A percentile compares a stretch with the other conserved stretches of the same genome.
Evolutionary conservation across 2,888 invertebrate species (phyloP).

Genomic region (Nomada ruficornis): DNA sequence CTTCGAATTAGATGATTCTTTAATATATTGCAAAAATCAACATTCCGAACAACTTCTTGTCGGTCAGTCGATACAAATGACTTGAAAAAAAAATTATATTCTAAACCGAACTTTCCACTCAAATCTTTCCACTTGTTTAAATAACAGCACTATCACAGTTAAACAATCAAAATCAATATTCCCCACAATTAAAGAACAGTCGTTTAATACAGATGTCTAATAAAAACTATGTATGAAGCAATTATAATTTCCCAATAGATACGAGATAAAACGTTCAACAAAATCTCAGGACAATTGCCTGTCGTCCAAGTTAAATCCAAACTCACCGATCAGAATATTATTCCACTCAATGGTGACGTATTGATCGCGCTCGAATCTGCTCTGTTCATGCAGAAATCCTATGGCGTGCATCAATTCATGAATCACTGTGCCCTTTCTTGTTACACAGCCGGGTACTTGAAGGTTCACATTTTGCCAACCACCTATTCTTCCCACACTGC

Average conservation of each 20-base stretch:
- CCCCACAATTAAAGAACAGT: too few species aligned
- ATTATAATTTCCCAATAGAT: not conserved
- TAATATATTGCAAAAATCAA: too few species aligned
- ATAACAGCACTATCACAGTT: too few species aligned
- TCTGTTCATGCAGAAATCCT: slow-evolving; percentile 94
- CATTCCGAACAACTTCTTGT: too few species aligned
- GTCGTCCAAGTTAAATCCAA: not conserved
- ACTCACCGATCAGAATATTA: slow-evolving; percentile 88
- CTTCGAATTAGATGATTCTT: too few species aligned
- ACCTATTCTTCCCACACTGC: slow-evolving; percentile 90
- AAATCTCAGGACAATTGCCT: not conserved
- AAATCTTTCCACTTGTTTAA: too few species aligned
- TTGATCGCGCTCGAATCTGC: slow-evolving; percentile 90
- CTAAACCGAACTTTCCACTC: too few species aligned
- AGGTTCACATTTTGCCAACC: slow-evolving; percentile 89
- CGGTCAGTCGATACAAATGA: too few species aligned
- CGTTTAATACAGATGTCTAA: not conserved
- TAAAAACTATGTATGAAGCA: not conserved
- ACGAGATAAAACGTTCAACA: not conserved
- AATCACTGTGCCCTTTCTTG: slow-evolving; percentile 90
- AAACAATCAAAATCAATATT: too few species aligned
- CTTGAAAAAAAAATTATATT: too few species aligned
- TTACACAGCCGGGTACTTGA: slow-evolving; percentile 90
- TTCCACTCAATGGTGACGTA: slow-evolving; percentile 88
- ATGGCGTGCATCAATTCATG: slow-evolving; percentile 93